Conservation (phyloP, 2,113 vertebrate species). For the Sinocyclocheilus anshuiensis region DNA sequence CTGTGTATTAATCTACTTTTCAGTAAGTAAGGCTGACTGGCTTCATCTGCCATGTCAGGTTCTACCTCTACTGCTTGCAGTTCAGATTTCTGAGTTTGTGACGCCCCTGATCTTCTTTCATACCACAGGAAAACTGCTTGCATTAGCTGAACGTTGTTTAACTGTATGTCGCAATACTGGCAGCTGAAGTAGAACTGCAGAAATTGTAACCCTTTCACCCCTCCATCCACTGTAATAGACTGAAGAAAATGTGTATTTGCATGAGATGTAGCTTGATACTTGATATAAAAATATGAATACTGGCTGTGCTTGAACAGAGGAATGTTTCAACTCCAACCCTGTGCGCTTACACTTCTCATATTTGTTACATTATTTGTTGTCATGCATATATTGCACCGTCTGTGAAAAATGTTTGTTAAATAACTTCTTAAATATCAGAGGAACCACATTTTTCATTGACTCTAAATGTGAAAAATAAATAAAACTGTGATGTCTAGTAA, state of each 20-base stretch:
- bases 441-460: neutral
- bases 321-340: neutral
- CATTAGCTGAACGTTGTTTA: neutral
- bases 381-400: neutral
- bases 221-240: neutral
- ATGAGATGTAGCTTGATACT: neutral
- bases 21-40: neutral
- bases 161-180: neutral
- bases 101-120: constrained; percentile 13
- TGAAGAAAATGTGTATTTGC: neutral
- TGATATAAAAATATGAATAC: neutral
- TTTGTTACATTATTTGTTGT: neutral
- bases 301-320: neutral
- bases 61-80: neutral
- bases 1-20: neutral
- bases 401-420: neutral
- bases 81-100: neutral
- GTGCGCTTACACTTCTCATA: neutral
- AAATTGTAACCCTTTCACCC: neutral
- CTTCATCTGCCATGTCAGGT: neutral
- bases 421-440: neutral
- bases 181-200: neutral
- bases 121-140: constrained; percentile 4
- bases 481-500: neutral
- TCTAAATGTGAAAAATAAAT: neutral